Evolutionary conservation across 2,113 vertebrate genomes (phyloP).

Genomic region (Dryoscopus gambensis): DNA sequence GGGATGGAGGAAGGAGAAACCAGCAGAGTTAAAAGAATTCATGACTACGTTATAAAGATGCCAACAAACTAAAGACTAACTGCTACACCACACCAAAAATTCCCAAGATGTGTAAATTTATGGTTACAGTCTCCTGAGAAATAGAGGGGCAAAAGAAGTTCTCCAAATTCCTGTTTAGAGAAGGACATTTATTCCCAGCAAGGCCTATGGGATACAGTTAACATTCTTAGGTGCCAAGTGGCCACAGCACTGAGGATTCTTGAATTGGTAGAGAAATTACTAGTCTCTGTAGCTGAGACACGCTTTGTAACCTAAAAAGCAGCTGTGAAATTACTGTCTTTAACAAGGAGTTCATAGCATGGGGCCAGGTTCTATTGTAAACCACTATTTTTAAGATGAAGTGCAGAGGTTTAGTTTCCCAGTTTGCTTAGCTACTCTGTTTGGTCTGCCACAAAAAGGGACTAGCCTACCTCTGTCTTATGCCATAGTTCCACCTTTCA

Average conservation of each 20-base stretch:
- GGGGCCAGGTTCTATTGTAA: neutral
- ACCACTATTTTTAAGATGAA: neutral
- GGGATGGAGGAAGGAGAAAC: neutral
- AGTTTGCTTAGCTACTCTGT: neutral
- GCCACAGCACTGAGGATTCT: neutral
- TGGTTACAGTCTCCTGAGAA: neutral
- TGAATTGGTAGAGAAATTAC: slow-evolving; percentile 28
- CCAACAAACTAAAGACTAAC: neutral
- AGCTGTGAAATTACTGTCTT: slow-evolving; percentile 36
- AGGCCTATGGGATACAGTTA: neutral
- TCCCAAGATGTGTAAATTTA: neutral
- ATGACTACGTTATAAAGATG: neutral
- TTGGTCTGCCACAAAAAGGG: neutral
- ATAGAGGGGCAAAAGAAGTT: neutral
- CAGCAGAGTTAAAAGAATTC: neutral
- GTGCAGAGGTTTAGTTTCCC: neutral
- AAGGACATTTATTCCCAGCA: neutral
- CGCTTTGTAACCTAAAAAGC: neutral
- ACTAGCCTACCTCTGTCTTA: neutral
- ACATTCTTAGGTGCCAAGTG: neutral
- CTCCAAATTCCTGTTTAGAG: neutral
- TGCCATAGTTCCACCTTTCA: neutral
- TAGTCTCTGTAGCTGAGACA: neutral
- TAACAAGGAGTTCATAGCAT: neutral
- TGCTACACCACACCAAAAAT: neutral